Conservation (phyloP, 2,113 vertebrate genomes). For the Toxotes chatareus region DNA sequence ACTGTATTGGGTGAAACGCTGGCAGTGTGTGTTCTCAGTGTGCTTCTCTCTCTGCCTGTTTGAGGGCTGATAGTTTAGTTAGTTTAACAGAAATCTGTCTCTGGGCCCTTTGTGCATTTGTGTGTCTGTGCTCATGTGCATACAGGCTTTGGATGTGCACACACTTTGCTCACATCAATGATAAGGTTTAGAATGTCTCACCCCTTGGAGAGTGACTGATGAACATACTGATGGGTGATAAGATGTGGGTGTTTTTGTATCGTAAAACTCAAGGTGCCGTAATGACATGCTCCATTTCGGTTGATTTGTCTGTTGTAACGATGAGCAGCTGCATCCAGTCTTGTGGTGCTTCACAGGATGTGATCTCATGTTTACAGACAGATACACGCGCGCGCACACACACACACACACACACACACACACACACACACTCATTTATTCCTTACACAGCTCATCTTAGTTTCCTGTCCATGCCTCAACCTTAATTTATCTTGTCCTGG, state of each 20-base stretch:
- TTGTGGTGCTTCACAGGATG: slow-evolving; percentile 53
- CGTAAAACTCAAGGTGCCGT: slow-evolving; percentile 32
- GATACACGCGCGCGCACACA: not conserved
- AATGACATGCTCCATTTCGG: slow-evolving; percentile 43
- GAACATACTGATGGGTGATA: slow-evolving; percentile 21
- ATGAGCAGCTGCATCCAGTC: slow-evolving; percentile 62
- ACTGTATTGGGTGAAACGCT: not conserved
- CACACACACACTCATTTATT: slow-evolving; percentile 8
- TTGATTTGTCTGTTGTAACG: slow-evolving; percentile 52
- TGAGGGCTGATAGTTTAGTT: slow-evolving; percentile 2
- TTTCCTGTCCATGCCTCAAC: slow-evolving; percentile 29
- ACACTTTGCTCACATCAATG: not conserved
- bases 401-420: not conserved
- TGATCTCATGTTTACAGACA: slow-evolving; percentile 53
- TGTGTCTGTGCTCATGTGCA: slow-evolving; percentile 3
- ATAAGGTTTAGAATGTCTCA: slow-evolving; percentile 29
- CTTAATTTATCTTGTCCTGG: slow-evolving; percentile 25
- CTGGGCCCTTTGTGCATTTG: not conserved
- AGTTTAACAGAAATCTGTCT: not conserved
- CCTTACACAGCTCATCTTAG: slow-evolving; percentile 10
- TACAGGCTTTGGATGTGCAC: not conserved
- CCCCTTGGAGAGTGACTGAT: slow-evolving; percentile 51
- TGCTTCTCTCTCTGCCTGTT: not conserved
- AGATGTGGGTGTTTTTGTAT: not conserved
- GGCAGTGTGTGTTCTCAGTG: not conserved